Evolutionary conservation across 2,797 vertebrate species (phyloP).

Genomic region (Argyrosomus regius): DNA sequence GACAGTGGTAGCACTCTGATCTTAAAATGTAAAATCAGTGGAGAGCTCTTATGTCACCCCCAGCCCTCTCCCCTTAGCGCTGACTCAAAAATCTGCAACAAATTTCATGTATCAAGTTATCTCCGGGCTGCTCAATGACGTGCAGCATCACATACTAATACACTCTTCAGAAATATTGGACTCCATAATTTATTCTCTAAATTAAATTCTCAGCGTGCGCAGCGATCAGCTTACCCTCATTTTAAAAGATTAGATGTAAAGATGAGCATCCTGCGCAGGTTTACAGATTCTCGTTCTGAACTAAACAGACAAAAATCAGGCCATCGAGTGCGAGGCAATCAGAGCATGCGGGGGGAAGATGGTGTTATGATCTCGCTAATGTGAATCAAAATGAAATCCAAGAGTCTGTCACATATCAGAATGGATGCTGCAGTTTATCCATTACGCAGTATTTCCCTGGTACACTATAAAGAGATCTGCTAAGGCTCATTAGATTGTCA

Average conservation of each 20-base stretch:
- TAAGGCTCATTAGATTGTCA: conserved; percentile 68
- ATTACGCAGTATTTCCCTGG: conserved; percentile 55
- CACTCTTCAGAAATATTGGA: conserved; percentile 50
- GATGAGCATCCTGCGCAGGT: conserved; percentile 54
- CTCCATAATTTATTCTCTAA: conserved; percentile 56
- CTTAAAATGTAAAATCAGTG: conserved; percentile 5
- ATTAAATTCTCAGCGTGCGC: conserved; percentile 70
- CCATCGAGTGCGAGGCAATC: conserved; percentile 54
- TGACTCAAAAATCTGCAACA: conserved; percentile 29
- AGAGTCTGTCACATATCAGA: conserved; percentile 56
- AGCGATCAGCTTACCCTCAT: conserved; percentile 52
- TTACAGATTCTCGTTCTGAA: conserved; percentile 60
- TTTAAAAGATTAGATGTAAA: conserved; percentile 68
- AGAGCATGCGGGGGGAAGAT: conserved; percentile 30
- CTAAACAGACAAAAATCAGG: conserved; percentile 63
- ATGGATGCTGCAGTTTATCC: conserved; percentile 60
- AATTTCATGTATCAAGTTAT: conserved; percentile 31
- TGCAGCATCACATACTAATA: conserved; percentile 53
- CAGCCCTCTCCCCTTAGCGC: conserved; percentile 1
- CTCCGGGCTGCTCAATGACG: conserved; percentile 19
- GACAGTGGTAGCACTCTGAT: neutral
- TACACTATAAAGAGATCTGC: conserved; percentile 60
- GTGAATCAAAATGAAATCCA: conserved; percentile 72
- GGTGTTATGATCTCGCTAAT: conserved; percentile 66
- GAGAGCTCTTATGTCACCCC: neutral